Base-by-base conservation (phyloP, 2,797 vertebrate genomes). In the Hapalemur alaotrensis region DNA sequence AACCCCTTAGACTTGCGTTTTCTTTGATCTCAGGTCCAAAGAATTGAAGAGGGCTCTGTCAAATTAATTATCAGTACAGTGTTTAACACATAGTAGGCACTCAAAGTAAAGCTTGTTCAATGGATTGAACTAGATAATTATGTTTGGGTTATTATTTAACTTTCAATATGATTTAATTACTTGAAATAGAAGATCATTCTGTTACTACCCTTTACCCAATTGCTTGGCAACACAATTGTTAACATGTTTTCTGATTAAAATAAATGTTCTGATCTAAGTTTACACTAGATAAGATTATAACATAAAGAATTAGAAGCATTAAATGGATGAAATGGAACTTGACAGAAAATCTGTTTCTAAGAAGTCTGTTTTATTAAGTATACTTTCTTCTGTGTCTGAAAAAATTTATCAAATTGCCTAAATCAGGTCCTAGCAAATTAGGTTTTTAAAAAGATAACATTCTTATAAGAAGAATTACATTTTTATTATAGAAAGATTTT, bases 41-140 rank as follows among this genome's bases (percentile, higher is more conserved):
- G 97, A 97, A 96, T 97, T 98, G 95, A 97, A 95, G 97, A 97
- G 95, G 97, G 91, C 93, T 41, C 14, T 80, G 13, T 75, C 35
- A 69, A 57, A 87, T 70, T 85, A 73, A 88, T 85, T 22, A 52
- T 78, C 76, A 73, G 61, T n/a, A 63, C 11, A 67, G 75, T 12
- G 54, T 25, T 86, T 86, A 63, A 89, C 46, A 54, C 76, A 25
- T n/a, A 91, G 86, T 81, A 89, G 83, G 83, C 61, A 35, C 52
- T 50, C 91, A 59, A 22, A 91, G 23, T n/a, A 57, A 72, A 72
- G 18, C 41, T 25, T n/a, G 50, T 73, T 92, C 30, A 52, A 41
- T 73, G 59, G 70, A 84, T 73, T 81, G n/a, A 86, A 43, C 57
- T 81, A 63, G 86, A 46, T 93, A 89, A 87, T 76, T 85, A 80